Base-by-base conservation (phyloP, 2,113 vertebrate genomes). In the Mesoclemmys tuberculata region DNA sequence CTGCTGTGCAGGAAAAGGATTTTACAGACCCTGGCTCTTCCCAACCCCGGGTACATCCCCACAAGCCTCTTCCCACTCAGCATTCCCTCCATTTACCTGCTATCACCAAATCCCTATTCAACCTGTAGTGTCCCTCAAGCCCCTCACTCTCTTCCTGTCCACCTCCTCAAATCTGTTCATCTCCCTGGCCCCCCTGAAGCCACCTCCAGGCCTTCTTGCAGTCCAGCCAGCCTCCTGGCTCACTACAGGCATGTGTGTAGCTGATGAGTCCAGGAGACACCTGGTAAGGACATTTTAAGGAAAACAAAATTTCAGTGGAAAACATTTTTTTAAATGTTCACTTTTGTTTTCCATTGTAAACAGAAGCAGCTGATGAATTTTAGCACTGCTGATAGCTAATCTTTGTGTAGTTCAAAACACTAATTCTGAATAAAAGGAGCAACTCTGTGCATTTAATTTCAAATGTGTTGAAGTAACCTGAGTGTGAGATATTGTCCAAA, bases 251-350 rank as follows among this genome's bases (percentile, higher is more conserved):
- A 87, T 18, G 29, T 80, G 48, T 52, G 82, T 85, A 86, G 52
- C 78, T 90, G 44, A 2, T 44, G 85, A 71, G 0, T 61, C 89
- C 46, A 95, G 61, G 61, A 71, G 52, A 93, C 90, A 92, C 64
- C 11, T 75, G 54, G 41, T 68, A 96, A 81, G 46, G 90, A 94
- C 3, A 93, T 38, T 35, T 26, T 52, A 21, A 5, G 13, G 29
- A 79, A 95, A 48, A 24, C 68, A 90, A 3, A 85, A 71, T 11
- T 75, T 79, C 3, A 48, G 0, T 82, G 2, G 11, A 22, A 82
- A 93, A 5, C 2, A n/a, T 75, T 75, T 96, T 92, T 26, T 44
- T 93, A 94, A 94, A 95, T 71, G 27, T 21, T 38, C 24, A 89
- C 58, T 46, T 51, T 54, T 38, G 13, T 89, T 81, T 79, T 71